Percentiles rank a stretch among this genome's conserved stretches.
Evolutionary conservation across 2,888 invertebrate species (phyloP).

Genomic region (Temnothorax unifasciatus): DNA sequence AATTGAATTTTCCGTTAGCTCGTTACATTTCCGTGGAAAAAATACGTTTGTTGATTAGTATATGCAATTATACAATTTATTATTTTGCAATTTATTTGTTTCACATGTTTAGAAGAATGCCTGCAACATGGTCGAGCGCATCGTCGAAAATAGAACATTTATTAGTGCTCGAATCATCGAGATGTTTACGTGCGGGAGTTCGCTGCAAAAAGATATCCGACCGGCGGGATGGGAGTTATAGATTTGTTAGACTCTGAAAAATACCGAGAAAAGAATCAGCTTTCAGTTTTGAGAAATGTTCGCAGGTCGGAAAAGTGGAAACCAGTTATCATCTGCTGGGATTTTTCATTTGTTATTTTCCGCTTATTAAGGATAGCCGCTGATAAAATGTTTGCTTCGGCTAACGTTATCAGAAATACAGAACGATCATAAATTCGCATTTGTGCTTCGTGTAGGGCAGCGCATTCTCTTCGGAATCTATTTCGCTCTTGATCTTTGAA

Average conservation of each 20-base stretch:
- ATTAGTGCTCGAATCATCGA: slow-evolving; percentile 23
- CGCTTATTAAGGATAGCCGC: slow-evolving; percentile 12
- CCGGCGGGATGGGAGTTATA: slow-evolving; percentile 17
- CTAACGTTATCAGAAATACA: slow-evolving; percentile 8
- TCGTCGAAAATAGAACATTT: slow-evolving; percentile 42
- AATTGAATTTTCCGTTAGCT: background rate
- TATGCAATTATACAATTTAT: slow-evolving; percentile 19
- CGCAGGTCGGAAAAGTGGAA: slow-evolving; percentile 33
- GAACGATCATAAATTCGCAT: background rate
- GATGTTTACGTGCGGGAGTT: slow-evolving; percentile 53
- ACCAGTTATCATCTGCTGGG: background rate
- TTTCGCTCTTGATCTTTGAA: background rate
- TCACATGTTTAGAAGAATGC: slow-evolving; percentile 6
- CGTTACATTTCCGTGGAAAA: background rate
- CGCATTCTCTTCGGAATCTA: background rate
- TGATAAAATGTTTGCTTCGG: background rate
- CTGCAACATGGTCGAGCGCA: slow-evolving; percentile 10
- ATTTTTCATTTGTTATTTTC: slow-evolving; percentile 12
- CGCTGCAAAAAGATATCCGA: slow-evolving; percentile 29
- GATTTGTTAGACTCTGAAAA: slow-evolving; percentile 43
- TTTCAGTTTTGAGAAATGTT: slow-evolving; percentile 46
- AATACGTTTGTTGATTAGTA: slow-evolving; percentile 7
- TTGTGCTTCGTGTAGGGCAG: background rate
- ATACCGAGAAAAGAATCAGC: slow-evolving; percentile 33
- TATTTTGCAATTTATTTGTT: slow-evolving; percentile 26